Conservation (phyloP, 2,888 invertebrate genomes). For the Anthoptus insignis region DNA sequence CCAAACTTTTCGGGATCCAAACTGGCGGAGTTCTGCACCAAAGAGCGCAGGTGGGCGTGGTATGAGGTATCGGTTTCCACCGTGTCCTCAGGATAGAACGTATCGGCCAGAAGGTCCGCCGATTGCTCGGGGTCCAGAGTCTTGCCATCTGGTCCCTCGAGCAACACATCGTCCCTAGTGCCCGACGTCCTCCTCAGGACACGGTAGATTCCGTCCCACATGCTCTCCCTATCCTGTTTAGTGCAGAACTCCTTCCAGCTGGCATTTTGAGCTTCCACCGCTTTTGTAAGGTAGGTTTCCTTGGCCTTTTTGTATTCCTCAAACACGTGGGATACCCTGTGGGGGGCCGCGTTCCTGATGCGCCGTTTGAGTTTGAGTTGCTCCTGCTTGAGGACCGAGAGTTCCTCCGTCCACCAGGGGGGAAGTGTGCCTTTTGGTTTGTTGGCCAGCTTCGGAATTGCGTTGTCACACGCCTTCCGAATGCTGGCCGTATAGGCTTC, state of each 20-base stretch:
- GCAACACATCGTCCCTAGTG: neutral
- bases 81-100: neutral
- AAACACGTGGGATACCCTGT: neutral
- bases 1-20: neutral
- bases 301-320: neutral
- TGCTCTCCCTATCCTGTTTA: constrained; percentile 37
- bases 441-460: no score
- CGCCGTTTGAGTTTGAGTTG: neutral
- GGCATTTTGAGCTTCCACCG: neutral
- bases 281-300: neutral
- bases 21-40: neutral
- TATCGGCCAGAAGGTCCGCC: no score
- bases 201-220: constrained; percentile 45
- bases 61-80: neutral
- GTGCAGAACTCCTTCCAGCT: constrained; percentile 43
- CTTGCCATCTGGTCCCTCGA: constrained; percentile 10
- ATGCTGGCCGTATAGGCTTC: no score
- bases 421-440: no score
- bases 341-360: neutral
- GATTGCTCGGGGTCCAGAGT: neutral
- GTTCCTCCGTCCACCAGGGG: neutral
- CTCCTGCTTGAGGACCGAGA: neutral
- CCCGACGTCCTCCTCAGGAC: constrained; percentile 18
- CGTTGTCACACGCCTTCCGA: no score
- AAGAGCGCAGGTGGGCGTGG: neutral